Conservation (phyloP, 2,797 vertebrate species). For the Sebastes melanostomus region DNA sequence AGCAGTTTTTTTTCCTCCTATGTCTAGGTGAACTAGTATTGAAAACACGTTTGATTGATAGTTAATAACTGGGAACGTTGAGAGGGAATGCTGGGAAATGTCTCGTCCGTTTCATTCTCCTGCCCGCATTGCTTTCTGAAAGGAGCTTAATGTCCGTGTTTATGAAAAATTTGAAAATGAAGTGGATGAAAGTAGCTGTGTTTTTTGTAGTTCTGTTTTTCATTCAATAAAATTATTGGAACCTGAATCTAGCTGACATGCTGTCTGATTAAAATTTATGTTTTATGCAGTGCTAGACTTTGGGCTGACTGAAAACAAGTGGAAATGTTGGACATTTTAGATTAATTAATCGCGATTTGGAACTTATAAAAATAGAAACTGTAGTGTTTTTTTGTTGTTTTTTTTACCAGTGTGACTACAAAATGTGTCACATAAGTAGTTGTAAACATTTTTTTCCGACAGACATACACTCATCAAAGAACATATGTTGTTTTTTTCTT, state of each 20-base stretch:
- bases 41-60: conserved; percentile 23
- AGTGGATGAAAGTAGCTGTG: not conserved
- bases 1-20: not conserved
- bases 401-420: conserved; percentile 7
- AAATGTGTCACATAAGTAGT: conserved; percentile 6
- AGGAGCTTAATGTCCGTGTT: conserved; percentile 2
- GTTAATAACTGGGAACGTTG: conserved; percentile 3
- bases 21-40: not conserved
- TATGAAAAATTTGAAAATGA: not conserved
- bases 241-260: not conserved
- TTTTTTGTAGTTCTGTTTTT: conserved; percentile 13
- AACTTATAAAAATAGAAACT: not conserved
- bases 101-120: not conserved
- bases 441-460: conserved; percentile 10
- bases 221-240: not conserved
- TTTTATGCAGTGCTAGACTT: not conserved
- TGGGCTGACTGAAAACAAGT: not conserved
- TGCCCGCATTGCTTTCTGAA: not conserved
- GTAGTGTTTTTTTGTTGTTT: not conserved
- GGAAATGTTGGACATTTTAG: not conserved
- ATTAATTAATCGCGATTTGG: conserved; percentile 3
- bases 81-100: conserved; percentile 8
- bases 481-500: conserved; percentile 28
- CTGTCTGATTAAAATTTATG: conserved; percentile 1
- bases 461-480: conserved; percentile 1